Evolutionary conservation across 2,113 vertebrate genomes (phyloP).

Genomic region (Siniperca knerii): DNA sequence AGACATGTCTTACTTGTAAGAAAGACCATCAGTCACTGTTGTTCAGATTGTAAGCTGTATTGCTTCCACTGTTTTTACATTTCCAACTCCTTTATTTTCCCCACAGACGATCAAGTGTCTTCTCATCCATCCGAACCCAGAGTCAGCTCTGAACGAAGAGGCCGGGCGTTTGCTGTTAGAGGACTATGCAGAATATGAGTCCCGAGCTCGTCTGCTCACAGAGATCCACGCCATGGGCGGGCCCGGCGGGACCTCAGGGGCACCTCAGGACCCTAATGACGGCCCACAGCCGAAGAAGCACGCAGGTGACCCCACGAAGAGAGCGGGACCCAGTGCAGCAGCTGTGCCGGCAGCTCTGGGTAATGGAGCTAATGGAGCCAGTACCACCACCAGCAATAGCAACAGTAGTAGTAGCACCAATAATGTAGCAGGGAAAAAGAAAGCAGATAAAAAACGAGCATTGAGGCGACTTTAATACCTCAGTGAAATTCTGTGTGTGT

Average conservation of each 20-base stretch:
- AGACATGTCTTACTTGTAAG: constrained; percentile 93
- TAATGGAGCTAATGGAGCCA: constrained; percentile 77
- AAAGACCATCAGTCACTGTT: not conserved
- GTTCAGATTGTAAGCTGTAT: not conserved
- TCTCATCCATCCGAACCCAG: constrained; percentile 94
- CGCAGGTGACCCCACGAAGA: constrained; percentile 89
- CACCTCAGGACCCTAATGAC: constrained; percentile 77
- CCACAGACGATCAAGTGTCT: constrained; percentile 94
- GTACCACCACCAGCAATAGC: constrained; percentile 75
- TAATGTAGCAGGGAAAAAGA: constrained; percentile 91
- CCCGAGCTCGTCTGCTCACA: constrained; percentile 89
- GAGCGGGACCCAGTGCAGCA: constrained; percentile 81
- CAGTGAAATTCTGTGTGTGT: constrained; percentile 50
- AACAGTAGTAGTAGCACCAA: constrained; percentile 74
- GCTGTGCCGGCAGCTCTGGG: constrained; percentile 70
- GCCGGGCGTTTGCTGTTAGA: constrained; percentile 92
- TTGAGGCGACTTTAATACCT: constrained; percentile 90
- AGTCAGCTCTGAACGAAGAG: constrained; percentile 93
- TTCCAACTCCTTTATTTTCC: not conserved
- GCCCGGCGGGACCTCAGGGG: constrained; percentile 78
- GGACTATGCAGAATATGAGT: constrained; percentile 93
- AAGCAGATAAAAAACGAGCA: constrained; percentile 94
- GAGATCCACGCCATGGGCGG: constrained; percentile 90
- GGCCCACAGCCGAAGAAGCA: constrained; percentile 95
- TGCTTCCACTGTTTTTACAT: not conserved